Conservation (phyloP, 2,888 invertebrate genomes). For the Leptopterna dolabrata region DNA sequence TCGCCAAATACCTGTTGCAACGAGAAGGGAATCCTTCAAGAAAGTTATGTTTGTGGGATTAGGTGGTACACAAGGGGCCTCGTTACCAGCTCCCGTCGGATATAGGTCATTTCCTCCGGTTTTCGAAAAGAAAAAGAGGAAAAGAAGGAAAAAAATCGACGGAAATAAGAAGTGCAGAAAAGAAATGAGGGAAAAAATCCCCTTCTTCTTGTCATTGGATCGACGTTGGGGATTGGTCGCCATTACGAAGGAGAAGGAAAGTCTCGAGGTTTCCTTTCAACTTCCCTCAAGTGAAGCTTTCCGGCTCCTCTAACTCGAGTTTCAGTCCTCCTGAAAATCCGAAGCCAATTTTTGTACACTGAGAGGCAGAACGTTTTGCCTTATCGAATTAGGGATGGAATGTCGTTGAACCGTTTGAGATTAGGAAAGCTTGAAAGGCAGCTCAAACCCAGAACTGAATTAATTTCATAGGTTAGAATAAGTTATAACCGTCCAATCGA, state of each 20-base stretch:
- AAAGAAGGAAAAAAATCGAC: background rate
- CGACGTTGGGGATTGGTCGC: background rate
- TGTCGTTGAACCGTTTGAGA: no score
- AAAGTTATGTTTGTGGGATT: no score
- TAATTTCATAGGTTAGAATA: no score
- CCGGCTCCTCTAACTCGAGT: background rate
- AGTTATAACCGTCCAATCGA: no score
- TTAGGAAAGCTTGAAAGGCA: no score
- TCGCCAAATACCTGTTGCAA: no score
- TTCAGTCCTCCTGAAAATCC: background rate
- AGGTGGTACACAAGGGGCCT: background rate
- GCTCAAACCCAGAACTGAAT: no score
- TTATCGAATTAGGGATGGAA: background rate
- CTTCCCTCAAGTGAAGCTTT: background rate
- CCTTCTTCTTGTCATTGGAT: background rate
- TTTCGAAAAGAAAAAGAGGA: background rate
- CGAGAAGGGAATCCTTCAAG: no score
- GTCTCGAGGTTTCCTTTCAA: background rate
- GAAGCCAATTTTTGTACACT: background rate
- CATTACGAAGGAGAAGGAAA: background rate
- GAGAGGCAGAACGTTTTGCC: background rate
- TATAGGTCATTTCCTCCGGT: slow-evolving; percentile 3
- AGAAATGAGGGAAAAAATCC: background rate
- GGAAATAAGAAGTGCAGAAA: background rate
- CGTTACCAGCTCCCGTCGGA: background rate